Percentiles rank a stretch among this genome's conserved stretches.
Conservation (phyloP, 1,140 invertebrate species). For the Apis laboriosa region DNA sequence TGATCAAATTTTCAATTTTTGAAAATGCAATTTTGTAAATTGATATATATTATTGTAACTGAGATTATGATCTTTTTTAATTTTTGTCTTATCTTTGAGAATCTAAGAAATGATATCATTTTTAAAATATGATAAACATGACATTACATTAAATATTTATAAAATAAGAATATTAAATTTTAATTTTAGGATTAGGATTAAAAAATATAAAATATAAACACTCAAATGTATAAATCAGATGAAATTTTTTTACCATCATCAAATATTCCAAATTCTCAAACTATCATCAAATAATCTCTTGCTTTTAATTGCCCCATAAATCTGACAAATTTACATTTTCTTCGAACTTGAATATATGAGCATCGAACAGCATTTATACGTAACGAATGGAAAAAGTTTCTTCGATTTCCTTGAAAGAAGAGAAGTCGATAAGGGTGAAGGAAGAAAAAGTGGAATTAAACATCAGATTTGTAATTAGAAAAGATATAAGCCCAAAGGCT, state of each 20-base stretch:
- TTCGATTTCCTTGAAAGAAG: neutral
- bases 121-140: neutral
- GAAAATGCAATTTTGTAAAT: neutral
- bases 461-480: conserved; percentile 18
- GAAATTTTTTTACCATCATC: neutral
- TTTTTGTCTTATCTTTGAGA: neutral
- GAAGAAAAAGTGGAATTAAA: conserved; percentile 12
- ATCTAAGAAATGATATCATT: neutral
- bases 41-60: neutral
- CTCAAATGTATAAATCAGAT: neutral
- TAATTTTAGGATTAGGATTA: too few species aligned
- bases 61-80: neutral
- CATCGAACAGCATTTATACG: neutral
- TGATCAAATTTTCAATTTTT: neutral
- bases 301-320: neutral
- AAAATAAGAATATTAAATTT: too few species aligned
- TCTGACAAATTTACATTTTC: neutral
- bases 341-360: neutral
- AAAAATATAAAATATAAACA: neutral
- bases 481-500: neutral
- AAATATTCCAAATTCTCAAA: neutral
- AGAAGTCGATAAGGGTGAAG: neutral
- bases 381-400: conserved; percentile 12
- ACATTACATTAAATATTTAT: neutral
- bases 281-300: neutral